Percentiles rank a stretch among this genome's conserved stretches.
Evolutionary conservation across 2,113 vertebrate species (phyloP).

Genomic region (Paraplagusia blochii): DNA sequence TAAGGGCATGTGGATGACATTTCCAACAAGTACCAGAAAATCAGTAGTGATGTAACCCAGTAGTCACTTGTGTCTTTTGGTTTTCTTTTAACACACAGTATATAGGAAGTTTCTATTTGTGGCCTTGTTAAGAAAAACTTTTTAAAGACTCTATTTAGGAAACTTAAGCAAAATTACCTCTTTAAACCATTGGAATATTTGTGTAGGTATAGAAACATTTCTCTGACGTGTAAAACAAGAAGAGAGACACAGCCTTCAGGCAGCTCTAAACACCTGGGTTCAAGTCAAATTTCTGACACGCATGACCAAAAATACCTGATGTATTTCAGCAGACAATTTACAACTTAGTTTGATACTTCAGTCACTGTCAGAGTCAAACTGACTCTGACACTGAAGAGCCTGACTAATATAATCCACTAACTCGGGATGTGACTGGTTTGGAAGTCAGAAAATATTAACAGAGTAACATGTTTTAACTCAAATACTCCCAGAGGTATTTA

Average conservation of each 20-base stretch:
- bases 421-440: conserved; percentile 8
- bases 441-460: conserved; percentile 2
- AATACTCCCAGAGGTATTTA: no score
- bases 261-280: conserved; percentile 25
- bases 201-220: background rate
- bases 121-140: no score
- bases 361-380: background rate
- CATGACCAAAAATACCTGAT: conserved; percentile 8
- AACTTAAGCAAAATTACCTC: background rate
- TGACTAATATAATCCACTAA: conserved; percentile 16
- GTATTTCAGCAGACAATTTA: background rate
- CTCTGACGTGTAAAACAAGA: background rate
- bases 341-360: background rate
- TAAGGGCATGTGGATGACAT: conserved; percentile 90
- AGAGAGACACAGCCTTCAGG: conserved; percentile 12
- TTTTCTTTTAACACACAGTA: no score
- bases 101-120: no score
- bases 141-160: conserved; percentile 1
- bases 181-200: background rate
- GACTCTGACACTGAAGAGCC: conserved; percentile 27
- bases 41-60: no score
- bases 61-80: no score
- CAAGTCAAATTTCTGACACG: background rate
- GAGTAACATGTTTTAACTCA: no score
- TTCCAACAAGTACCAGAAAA: conserved; percentile 59